phyloP scores from a whole-genome alignment of 2,113 vertebrate genomes.

The Agapornis roseicollis region DNA sequence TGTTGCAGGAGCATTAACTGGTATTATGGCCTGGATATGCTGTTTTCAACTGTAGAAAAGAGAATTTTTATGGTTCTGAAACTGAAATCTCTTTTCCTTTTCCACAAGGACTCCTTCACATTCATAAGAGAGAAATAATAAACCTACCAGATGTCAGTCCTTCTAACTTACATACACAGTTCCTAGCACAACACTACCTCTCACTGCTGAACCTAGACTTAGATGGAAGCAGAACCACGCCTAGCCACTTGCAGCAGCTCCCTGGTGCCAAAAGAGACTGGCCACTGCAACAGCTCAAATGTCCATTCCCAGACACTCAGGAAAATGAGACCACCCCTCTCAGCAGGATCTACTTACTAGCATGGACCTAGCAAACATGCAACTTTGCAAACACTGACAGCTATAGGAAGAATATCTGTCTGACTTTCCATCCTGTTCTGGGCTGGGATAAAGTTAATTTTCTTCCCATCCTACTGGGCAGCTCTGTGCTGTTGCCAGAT shows the following conservation, averaged over 20 bases:
- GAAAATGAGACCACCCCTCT: not conserved
- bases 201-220: not conserved
- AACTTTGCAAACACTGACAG: not conserved
- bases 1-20: not conserved
- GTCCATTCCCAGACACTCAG: not conserved
- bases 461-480: not conserved
- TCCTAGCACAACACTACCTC: not conserved
- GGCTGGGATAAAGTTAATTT: not conserved
- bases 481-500: not conserved
- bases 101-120: not conserved
- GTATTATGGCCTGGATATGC: not conserved
- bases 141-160: not conserved
- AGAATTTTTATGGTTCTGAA: not conserved
- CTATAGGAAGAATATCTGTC: not conserved
- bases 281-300: not conserved
- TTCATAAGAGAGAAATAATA: not conserved
- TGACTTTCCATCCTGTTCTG: not conserved
- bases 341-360: not conserved
- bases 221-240: not conserved
- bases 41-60: not conserved
- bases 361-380: not conserved
- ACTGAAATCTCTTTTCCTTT: not conserved
- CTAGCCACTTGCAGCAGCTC: not conserved
- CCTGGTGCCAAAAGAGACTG: not conserved
- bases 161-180: not conserved